Evolutionary conservation across 1,140 invertebrate species (phyloP).

Genomic region (Drosophila pallidifrons): DNA sequence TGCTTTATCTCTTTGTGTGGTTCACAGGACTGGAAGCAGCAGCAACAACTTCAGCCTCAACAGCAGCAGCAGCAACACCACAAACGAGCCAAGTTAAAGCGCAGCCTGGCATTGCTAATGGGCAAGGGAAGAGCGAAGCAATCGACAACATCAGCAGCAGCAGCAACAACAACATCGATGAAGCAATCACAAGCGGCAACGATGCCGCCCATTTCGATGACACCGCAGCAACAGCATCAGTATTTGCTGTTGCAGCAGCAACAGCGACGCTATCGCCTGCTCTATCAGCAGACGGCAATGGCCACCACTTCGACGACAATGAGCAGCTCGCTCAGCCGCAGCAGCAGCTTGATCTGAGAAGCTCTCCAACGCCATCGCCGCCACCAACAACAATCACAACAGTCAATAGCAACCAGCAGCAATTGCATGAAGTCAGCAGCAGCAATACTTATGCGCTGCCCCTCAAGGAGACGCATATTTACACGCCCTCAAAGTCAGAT

Average conservation of each 20-base stretch:
- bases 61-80: constrained; percentile 32
- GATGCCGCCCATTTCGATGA: constrained; percentile 42
- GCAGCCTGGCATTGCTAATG: constrained; percentile 70
- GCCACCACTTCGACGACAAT: constrained; percentile 58
- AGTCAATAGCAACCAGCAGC: constrained; percentile 17
- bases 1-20: constrained; percentile 23
- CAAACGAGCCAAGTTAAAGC: constrained; percentile 70
- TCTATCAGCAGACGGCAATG: constrained; percentile 77
- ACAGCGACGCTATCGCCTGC: constrained; percentile 70
- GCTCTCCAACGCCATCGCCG: constrained; percentile 17
- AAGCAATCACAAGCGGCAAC: constrained; percentile 1
- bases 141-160: constrained; percentile 9
- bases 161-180: constrained; percentile 9
- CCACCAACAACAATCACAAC: neutral
- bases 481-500: constrained; percentile 79
- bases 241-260: constrained; percentile 66
- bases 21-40: constrained; percentile 58
- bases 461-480: constrained; percentile 84
- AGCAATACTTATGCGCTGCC: constrained; percentile 63
- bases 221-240: constrained; percentile 71
- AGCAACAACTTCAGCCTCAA: constrained; percentile 20
- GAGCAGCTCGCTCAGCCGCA: constrained; percentile 68
- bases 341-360: constrained; percentile 70
- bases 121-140: constrained; percentile 55
- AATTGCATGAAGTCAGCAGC: constrained; percentile 48